These are phyloP conservation scores for Platysteira castanea DNA, from an alignment of 2,113 vertebrate species.

Conservation along the genomic window DNA sequence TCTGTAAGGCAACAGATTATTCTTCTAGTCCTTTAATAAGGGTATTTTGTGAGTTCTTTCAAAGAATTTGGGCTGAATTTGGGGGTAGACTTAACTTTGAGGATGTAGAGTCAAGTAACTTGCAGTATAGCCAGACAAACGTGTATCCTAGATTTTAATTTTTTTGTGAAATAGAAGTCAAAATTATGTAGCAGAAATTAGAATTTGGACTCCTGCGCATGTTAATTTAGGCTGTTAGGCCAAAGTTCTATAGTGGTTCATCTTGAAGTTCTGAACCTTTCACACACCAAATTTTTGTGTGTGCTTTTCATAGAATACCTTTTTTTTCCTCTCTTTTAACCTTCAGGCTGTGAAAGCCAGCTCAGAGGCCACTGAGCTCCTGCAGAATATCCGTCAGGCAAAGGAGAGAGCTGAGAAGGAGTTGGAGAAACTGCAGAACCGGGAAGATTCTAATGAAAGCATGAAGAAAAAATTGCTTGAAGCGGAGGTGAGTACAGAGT, in stretches of 20 bases:
- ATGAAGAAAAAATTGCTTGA: constrained; percentile 90
- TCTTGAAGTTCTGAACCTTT: neutral
- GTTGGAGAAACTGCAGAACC: constrained; percentile 88
- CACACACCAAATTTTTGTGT: neutral
- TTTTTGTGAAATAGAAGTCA: neutral
- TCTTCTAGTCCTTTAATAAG: neutral
- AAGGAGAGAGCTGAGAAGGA: constrained; percentile 95
- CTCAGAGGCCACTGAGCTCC: constrained; percentile 91
- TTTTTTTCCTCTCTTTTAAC: neutral
- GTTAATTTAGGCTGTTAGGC: neutral
- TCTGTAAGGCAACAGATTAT: neutral
- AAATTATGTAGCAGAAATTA: neutral
- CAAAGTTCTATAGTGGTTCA: neutral
- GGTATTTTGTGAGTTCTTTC: neutral
- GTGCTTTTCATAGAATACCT: neutral
- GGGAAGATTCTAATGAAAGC: constrained; percentile 93
- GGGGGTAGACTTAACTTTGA: neutral
- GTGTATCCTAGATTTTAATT: neutral
- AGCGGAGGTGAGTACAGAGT: constrained; percentile 80
- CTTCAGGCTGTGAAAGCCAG: constrained; percentile 89
- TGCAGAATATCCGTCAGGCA: constrained; percentile 88
- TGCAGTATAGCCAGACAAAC: neutral
- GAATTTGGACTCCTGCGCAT: neutral
- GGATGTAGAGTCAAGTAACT: neutral
- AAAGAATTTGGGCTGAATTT: neutral